Evolutionary conservation across 2,888 invertebrate genomes (phyloP).

Genomic region (Andrena bucephala): DNA sequence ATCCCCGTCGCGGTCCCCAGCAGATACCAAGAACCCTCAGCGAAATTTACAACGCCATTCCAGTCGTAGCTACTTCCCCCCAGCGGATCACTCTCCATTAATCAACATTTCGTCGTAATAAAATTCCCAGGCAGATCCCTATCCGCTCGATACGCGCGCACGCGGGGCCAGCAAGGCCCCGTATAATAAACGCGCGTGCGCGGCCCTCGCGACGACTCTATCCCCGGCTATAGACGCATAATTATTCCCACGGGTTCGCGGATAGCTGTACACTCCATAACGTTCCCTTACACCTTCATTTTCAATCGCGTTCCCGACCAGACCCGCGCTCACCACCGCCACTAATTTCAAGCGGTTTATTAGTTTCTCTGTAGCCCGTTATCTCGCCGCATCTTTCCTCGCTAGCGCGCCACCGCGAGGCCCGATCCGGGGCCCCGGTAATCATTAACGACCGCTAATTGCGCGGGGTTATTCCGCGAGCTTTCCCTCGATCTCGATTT

Average conservation of each 20-base stretch:
- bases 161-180: neutral
- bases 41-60: too few relatives aligned
- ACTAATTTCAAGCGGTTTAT: slow-evolving; percentile 63
- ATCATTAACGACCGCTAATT: slow-evolving; percentile 62
- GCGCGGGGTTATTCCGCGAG: slow-evolving; percentile 29
- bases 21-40: too few relatives aligned
- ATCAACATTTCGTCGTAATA: neutral
- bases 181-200: slow-evolving; percentile 48
- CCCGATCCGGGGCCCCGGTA: slow-evolving; percentile 19
- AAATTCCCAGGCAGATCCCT: neutral
- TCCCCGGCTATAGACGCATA: slow-evolving; percentile 52
- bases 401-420: slow-evolving; percentile 1
- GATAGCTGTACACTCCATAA: slow-evolving; percentile 51
- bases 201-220: slow-evolving; percentile 57
- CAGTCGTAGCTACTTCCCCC: too few relatives aligned
- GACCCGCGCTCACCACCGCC: slow-evolving; percentile 14
- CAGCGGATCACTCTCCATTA: too few relatives aligned
- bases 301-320: slow-evolving; percentile 30
- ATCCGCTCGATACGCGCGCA: neutral
- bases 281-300: slow-evolving; percentile 59
- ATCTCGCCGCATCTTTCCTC: slow-evolving; percentile 57
- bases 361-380: slow-evolving; percentile 58
- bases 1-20: too few relatives aligned
- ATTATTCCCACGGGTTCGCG: slow-evolving; percentile 52
- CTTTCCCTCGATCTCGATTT: slow-evolving; percentile 20